Base-by-base conservation (phyloP, 2,888 invertebrate genomes). In the Gerris lacustris region DNA sequence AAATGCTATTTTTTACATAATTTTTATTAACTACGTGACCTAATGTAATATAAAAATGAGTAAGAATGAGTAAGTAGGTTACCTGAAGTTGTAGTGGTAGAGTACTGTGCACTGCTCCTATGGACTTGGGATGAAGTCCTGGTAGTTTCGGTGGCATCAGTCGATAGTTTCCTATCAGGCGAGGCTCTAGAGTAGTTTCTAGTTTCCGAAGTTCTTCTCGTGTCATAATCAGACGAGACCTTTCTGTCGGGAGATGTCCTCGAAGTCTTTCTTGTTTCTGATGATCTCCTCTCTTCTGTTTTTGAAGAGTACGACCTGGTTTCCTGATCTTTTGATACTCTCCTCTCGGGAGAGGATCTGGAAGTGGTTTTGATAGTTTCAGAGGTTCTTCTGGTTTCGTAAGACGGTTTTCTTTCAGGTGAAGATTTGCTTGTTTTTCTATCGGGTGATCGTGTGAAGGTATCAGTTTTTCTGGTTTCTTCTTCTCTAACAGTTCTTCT, bases 121-220 rank as follows among this genome's bases (percentile, higher is more conserved):
- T 11, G 11, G 15, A 55, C 55, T 11, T 55, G 55, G 15, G 55
- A 55, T 55, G 55, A 55, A 9, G 55, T 11, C 15, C 55, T 55
- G 55, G 67, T 31, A 6, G 67, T 31, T 6, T 67, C 67, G 43
- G n/a, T 6, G 17, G n/a, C 6, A 66, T 67, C 67, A 6, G 67
- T 44, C 15, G 67, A 67, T 31, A 44, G 6, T 18, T 67, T 67
- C n/a, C 67, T 6, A 31, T 31, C 15, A 31, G 43, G 44, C n/a
- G 44, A 18, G n/a, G 67, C 43, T 67, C 44, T 15, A 2, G 43
- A 44, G 6, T 44, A 44, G 17, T 64, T 31, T 43, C n/a, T 17
- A 11, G 43, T 67, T 15, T 67, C 67, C n/a, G 43, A 44, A 6
- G 67, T 44, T 44, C n/a, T 70, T 45, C 55, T 45, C 44, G 63